These are phyloP conservation scores for Caerostris darwini DNA, from an alignment of 1,140 invertebrate genomes.

Conservation along the genomic window DNA sequence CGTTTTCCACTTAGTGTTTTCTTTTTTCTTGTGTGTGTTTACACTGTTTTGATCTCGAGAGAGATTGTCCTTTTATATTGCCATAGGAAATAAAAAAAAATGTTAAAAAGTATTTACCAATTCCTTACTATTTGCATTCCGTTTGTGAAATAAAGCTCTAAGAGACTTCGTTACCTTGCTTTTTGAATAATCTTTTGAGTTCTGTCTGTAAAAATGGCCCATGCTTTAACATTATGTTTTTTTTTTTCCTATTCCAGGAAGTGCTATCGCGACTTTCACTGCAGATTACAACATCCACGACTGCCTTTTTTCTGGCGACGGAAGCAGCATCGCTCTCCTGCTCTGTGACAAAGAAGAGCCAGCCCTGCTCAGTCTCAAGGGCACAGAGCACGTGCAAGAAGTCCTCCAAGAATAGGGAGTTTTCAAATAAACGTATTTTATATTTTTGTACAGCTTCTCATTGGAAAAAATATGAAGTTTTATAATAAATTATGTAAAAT, in stretches of 20 bases:
- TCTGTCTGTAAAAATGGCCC: neutral
- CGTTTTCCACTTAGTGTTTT: too few relatives aligned
- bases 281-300: conserved; percentile 43
- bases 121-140: neutral
- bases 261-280: conserved; percentile 44
- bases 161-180: neutral
- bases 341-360: conserved; percentile 11
- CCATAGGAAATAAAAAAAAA: too few relatives aligned
- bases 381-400: neutral
- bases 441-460: neutral
- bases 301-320: conserved; percentile 35
- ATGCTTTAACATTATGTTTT: neutral
- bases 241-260: neutral
- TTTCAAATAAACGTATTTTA: neutral
- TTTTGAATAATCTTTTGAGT: too few relatives aligned
- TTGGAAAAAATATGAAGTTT: neutral
- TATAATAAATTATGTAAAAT: neutral
- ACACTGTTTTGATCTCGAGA: too few relatives aligned
- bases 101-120: too few relatives aligned
- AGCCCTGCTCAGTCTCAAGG: neutral
- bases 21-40: too few relatives aligned
- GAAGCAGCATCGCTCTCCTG: conserved; percentile 28
- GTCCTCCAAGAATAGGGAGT: neutral
- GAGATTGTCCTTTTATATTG: too few relatives aligned
- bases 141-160: neutral